Evolutionary conservation across 2,797 vertebrate genomes (phyloP).

Genomic region (Mus minutoides): DNA sequence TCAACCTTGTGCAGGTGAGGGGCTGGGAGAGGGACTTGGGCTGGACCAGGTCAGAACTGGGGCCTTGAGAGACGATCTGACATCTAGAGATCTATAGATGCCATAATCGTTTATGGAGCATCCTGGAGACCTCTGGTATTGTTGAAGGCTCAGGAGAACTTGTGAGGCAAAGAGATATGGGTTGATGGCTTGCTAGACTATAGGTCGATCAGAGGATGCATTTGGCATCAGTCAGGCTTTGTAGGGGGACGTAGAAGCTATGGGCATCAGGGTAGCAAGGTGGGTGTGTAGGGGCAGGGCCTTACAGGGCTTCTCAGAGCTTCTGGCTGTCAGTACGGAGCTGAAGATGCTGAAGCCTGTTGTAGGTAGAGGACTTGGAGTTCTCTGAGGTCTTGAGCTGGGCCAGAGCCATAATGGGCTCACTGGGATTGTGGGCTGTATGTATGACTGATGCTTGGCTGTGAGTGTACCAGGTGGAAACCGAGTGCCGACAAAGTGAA

Average conservation of each 20-base stretch:
- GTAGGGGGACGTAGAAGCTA: neutral
- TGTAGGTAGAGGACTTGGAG: neutral
- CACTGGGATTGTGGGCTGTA: neutral
- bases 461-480: conserved; percentile 86
- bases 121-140: neutral
- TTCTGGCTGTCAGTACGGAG: neutral
- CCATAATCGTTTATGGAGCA: neutral
- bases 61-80: neutral
- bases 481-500: conserved; percentile 88
- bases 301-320: neutral
- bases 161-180: neutral
- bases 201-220: neutral
- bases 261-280: neutral
- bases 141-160: conserved; percentile 26
- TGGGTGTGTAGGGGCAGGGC: neutral
- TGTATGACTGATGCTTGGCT: neutral
- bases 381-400: neutral
- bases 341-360: neutral
- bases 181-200: neutral
- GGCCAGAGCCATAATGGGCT: neutral
- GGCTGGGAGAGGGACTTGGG: neutral
- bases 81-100: neutral
- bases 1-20: conserved; percentile 90
- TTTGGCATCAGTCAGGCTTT: neutral
- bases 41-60: neutral